Conservation (phyloP, 2,888 invertebrate genomes). For the Ectobius pallidus region DNA sequence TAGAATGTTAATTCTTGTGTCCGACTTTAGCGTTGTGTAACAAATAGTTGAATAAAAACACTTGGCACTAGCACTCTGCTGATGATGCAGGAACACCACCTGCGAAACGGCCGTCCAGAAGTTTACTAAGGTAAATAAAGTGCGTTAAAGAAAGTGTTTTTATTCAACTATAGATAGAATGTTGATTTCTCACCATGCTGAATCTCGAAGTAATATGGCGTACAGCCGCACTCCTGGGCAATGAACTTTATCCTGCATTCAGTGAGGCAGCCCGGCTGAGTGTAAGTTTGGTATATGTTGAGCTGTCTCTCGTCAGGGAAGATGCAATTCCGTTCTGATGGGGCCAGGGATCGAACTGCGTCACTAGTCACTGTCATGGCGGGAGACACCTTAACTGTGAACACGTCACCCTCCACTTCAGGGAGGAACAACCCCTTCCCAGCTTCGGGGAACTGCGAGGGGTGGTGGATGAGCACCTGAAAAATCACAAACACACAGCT, state of each 20-base stretch:
- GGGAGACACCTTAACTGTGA: constrained; percentile 43
- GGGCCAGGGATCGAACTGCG: constrained; percentile 41
- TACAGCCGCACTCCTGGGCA: constrained; percentile 43
- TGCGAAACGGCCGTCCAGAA: too few species aligned
- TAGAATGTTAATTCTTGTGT: too few species aligned
- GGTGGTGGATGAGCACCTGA: constrained; percentile 44
- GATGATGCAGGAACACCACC: too few species aligned
- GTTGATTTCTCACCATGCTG: constrained; percentile 35
- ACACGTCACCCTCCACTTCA: constrained; percentile 34
- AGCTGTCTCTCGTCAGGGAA: constrained; percentile 46
- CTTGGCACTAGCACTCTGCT: too few species aligned
- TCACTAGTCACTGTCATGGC: constrained; percentile 44
- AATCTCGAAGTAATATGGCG: constrained; percentile 44
- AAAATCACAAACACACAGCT: not conserved
- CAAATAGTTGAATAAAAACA: too few species aligned
- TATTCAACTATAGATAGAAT: too few species aligned
- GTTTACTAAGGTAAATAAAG: too few species aligned
- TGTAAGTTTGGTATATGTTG: constrained; percentile 46
- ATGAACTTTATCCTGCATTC: constrained; percentile 45
- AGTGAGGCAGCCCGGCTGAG: constrained; percentile 44
- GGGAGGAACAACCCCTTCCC: constrained; percentile 44
- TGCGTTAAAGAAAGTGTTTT: too few species aligned
- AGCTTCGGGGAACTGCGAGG: constrained; percentile 45
- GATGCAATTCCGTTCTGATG: constrained; percentile 42
- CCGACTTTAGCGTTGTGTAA: too few species aligned